phyloP scores from a whole-genome alignment of 2,797 vertebrate species.

The Gila robusta region DNA sequence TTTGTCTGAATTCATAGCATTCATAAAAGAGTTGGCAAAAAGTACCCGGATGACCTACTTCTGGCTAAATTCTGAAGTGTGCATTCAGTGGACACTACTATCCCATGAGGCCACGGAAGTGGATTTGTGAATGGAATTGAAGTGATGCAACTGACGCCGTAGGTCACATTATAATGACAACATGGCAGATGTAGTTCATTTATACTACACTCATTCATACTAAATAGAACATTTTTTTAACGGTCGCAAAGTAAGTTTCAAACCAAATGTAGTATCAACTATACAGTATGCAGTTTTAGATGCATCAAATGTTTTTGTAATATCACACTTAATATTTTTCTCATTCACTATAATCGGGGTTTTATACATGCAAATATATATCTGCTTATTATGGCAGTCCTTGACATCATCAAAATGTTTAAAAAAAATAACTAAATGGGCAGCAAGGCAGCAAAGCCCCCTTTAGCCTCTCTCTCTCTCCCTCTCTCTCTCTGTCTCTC shows the following conservation, averaged over 20 bases:
- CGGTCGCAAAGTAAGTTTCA: not conserved
- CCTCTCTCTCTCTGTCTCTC: conserved; percentile 52
- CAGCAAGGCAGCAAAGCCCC: not conserved
- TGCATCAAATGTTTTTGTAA: not conserved
- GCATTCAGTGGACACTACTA: not conserved
- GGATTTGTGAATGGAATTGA: not conserved
- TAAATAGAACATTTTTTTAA: not conserved
- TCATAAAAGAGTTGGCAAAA: not conserved
- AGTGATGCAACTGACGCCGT: not conserved
- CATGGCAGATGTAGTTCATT: not conserved
- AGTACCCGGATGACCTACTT: not conserved
- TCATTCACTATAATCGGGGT: not conserved
- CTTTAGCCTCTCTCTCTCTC: conserved; percentile 3
- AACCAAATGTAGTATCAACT: not conserved
- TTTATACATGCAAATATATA: not conserved
- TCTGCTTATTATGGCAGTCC: not conserved
- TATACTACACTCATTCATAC: not conserved
- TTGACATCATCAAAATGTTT: not conserved
- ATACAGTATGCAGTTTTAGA: not conserved
- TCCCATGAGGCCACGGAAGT: not conserved
- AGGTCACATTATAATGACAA: not conserved
- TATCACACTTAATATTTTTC: not conserved
- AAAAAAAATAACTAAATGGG: not conserved
- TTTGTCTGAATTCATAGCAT: not conserved
- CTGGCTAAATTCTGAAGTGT: not conserved